Conservation (phyloP, 1,140 invertebrate genomes). For the Mamestra configurata region DNA sequence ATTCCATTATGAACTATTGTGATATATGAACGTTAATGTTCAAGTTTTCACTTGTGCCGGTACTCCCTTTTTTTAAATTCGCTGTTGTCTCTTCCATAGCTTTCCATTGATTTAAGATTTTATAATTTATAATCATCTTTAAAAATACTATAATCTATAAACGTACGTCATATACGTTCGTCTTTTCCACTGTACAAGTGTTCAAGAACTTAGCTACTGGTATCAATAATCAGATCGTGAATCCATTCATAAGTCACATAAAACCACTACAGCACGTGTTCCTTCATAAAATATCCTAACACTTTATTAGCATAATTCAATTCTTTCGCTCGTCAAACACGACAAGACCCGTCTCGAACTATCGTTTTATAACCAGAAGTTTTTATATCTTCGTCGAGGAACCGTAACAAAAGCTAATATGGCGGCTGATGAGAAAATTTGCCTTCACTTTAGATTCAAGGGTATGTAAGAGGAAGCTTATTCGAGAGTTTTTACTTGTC, state of each 20-base stretch:
- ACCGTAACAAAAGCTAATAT: conserved; percentile 48
- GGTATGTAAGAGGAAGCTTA: conserved; percentile 8
- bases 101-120: too few species aligned
- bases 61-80: too few species aligned
- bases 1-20: too few species aligned
- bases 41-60: too few species aligned
- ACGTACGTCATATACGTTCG: too few species aligned
- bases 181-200: background rate
- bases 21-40: too few species aligned
- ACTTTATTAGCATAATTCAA: conserved; percentile 36
- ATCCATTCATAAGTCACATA: background rate
- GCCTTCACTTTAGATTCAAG: conserved; percentile 18
- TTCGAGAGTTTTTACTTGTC: background rate
- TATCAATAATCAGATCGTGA: background rate
- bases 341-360: background rate
- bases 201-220: background rate
- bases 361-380: conserved; percentile 37
- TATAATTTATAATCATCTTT: too few species aligned
- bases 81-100: too few species aligned
- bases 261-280: conserved; percentile 16
- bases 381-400: conserved; percentile 32
- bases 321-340: conserved; percentile 26
- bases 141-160: too few species aligned
- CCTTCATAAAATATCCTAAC: conserved; percentile 24
- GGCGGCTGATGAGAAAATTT: conserved; percentile 44